phyloP scores from a whole-genome alignment of 2,888 invertebrate genomes.

The Dascillus cervinus region DNA sequence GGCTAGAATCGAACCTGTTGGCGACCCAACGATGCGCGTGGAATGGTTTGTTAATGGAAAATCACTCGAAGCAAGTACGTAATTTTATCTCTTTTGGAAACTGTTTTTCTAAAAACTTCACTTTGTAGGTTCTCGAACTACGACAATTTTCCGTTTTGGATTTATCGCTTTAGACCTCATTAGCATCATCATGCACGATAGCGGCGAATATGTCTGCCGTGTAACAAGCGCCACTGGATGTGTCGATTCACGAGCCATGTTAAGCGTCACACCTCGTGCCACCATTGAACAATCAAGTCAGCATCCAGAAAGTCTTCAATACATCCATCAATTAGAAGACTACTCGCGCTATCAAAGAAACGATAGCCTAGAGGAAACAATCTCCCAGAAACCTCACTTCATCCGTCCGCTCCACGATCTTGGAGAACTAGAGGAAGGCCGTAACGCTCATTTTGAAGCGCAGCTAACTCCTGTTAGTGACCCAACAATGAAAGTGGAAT shows the following conservation, averaged over 20 bases:
- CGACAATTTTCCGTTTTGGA: constrained; percentile 94
- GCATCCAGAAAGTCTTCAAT: constrained; percentile 85
- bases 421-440: constrained; percentile 81
- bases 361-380: constrained; percentile 75
- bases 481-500: constrained; percentile 89
- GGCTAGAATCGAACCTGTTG: constrained; percentile 93
- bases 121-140: constrained; percentile 80
- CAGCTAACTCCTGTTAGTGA: constrained; percentile 89
- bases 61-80: constrained; percentile 86
- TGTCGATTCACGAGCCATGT: constrained; percentile 75
- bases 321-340: constrained; percentile 85
- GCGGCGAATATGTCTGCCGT: constrained; percentile 85
- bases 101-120: not conserved
- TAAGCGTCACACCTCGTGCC: constrained; percentile 73
- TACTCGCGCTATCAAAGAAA: constrained; percentile 79
- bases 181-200: constrained; percentile 76
- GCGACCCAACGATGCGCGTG: constrained; percentile 92
- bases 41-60: constrained; percentile 93
- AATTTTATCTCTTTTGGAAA: constrained; percentile 1
- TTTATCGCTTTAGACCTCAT: constrained; percentile 91
- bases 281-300: constrained; percentile 83
- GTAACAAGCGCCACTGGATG: constrained; percentile 81
- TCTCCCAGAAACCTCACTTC: constrained; percentile 76
- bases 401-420: constrained; percentile 81
- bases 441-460: constrained; percentile 89